Percentiles rank a stretch among this genome's conserved stretches.
Conservation (phyloP, 2,113 vertebrate species). For the Dermatemys mawii region DNA sequence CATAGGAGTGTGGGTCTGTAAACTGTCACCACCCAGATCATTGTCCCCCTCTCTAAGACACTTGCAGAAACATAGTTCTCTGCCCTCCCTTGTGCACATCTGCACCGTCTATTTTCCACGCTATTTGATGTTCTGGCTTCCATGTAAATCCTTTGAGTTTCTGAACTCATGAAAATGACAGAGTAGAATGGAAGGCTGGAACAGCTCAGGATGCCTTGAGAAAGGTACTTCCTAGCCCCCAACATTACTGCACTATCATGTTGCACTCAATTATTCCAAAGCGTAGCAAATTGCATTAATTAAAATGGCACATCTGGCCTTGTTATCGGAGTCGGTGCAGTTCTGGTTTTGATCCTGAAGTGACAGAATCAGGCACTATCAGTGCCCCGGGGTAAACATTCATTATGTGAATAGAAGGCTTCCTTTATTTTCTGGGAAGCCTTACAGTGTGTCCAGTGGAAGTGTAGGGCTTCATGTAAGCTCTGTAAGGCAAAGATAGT, state of each 20-base stretch:
- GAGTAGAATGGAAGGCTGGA: not conserved
- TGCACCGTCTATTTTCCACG: rapidly evolving
- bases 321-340: constrained; percentile 53
- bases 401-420: not conserved
- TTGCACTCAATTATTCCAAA: constrained; percentile 52
- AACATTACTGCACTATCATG: not conserved
- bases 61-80: rapidly evolving
- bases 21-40: not conserved
- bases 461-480: not conserved
- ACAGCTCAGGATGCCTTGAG: constrained; percentile 38
- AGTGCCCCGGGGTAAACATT: constrained; percentile 33
- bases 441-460: rapidly evolving
- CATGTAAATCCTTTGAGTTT: not conserved
- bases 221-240: not conserved
- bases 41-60: not conserved
- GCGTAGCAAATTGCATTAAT: constrained; percentile 69
- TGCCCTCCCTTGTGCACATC: rapidly evolving
- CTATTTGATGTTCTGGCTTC: not conserved
- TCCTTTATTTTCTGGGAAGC: not conserved
- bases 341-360: constrained; percentile 59
- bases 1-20: not conserved
- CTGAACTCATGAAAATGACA: not conserved
- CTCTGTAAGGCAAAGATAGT: not conserved
- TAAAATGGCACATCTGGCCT: constrained; percentile 63
- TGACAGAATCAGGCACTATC: constrained; percentile 46